Base-by-base conservation (phyloP, 2,888 invertebrate species). In the Nymphalis polychloros region DNA sequence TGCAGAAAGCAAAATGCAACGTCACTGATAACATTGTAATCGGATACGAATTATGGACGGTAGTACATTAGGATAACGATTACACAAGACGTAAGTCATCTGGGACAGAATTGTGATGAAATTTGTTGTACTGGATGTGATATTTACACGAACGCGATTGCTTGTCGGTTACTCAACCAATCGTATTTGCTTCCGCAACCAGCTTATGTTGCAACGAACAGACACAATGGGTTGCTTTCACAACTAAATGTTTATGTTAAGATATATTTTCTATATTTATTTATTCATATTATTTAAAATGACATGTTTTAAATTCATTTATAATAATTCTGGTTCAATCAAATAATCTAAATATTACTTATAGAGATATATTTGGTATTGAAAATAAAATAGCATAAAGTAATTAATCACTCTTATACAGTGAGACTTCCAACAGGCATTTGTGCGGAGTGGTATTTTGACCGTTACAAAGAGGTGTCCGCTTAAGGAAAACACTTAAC, bases 141-240 rank as follows among this genome's bases (percentile, higher is more conserved):
- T 69, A 69, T 71, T 71, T 65, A 71, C 67, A 61, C 67, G 60
- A 50, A 68, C 52, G 69, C 72, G 68, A 66, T 69, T 66, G 72
- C 72, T 70, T 63, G 75, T 72, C 69, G 73, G 75, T 74, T 72
- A 70, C 64, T 63, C 72, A 75, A 77, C 76, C 69, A 71, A 72
- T 73, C 70, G 71, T 68, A 71, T 71, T 66, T 46, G 75, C 76
- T 78, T 78, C 78, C 77, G 76, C 74, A 73, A 76, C 64, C 65
- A 62, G 47, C 64, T 68, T 27, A 64, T 76, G 73, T 74, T 73
- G 76, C 75, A 76, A 76, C 67, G 53, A 59, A 41, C 61, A 53
- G 46, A 55, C 52, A 59, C 59, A 59, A 65, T 55, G 59, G 64
- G 17, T 61, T 48, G 66, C 66, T 70, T 69, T 67, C 72, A 76